These are phyloP conservation scores for Timandra comae DNA, from an alignment of 2,888 invertebrate genomes.

Conservation along the genomic window DNA sequence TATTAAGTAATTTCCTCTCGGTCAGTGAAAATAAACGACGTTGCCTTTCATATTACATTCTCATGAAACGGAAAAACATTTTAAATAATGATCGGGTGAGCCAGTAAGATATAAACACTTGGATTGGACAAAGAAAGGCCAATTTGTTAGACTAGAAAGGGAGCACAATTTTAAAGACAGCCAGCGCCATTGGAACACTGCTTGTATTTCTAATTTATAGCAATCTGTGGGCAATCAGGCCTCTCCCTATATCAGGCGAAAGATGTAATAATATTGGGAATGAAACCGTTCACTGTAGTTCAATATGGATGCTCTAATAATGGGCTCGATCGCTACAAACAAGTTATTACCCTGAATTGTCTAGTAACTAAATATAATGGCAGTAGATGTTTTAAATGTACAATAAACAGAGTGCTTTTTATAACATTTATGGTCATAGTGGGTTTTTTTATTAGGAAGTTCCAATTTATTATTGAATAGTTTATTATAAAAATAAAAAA, in stretches of 20 bases:
- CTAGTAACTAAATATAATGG: slow-evolving; percentile 31
- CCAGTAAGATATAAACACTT: slow-evolving; percentile 37
- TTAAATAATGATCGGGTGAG: slow-evolving; percentile 39
- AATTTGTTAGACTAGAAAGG: slow-evolving; percentile 70
- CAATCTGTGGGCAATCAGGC: slow-evolving; percentile 67
- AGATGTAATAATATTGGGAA: slow-evolving; percentile 63
- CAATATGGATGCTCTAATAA: slow-evolving; percentile 44
- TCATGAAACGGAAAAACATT: background rate
- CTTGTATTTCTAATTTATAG: slow-evolving; percentile 71
- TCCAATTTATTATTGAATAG: slow-evolving; percentile 17
- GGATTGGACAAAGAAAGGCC: slow-evolving; percentile 67
- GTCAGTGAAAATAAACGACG: too few species aligned
- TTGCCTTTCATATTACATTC: too few species aligned
- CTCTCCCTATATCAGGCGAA: slow-evolving; percentile 58
- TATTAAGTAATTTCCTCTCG: too few species aligned
- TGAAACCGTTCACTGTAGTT: slow-evolving; percentile 56
- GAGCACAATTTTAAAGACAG: slow-evolving; percentile 68
- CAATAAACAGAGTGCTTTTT: slow-evolving; percentile 11
- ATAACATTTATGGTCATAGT: slow-evolving; percentile 16
- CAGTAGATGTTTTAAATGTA: slow-evolving; percentile 24
- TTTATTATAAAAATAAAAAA: too few species aligned
- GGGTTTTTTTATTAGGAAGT: slow-evolving; percentile 12
- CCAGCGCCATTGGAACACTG: slow-evolving; percentile 60
- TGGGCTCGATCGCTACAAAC: slow-evolving; percentile 27
- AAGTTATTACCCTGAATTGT: slow-evolving; percentile 34